Evolutionary conservation across 2,113 vertebrate genomes (phyloP).

Genomic region (Anguilla japonica): DNA sequence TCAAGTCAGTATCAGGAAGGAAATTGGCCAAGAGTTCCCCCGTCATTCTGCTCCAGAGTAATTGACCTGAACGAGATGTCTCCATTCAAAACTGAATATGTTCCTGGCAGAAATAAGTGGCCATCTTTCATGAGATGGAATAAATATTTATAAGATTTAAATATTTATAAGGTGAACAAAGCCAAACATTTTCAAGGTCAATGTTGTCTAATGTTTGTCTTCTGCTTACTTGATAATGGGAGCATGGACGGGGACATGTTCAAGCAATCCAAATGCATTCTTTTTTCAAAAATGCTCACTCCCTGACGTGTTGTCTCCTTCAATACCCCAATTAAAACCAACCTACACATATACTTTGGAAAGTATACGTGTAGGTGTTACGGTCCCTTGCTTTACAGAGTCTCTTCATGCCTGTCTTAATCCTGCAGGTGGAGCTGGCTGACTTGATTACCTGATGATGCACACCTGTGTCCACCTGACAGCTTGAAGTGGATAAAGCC

Average conservation of each 20-base stretch:
- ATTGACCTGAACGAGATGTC: neutral
- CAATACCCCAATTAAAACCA: neutral
- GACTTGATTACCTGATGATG: too few relatives aligned
- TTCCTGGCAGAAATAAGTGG: neutral
- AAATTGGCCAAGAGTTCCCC: neutral
- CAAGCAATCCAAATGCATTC: neutral
- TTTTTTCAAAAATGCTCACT: neutral
- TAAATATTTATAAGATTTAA: neutral
- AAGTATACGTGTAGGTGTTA: neutral
- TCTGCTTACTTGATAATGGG: neutral
- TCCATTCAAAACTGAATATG: neutral
- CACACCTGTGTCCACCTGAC: too few relatives aligned
- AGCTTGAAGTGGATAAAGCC: too few relatives aligned
- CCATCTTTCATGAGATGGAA: neutral
- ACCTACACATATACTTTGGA: too few relatives aligned
- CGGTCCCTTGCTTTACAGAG: too few relatives aligned
- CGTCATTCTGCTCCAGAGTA: neutral
- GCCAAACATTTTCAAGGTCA: neutral
- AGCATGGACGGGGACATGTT: neutral
- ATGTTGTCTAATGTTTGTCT: neutral
- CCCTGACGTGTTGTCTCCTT: neutral
- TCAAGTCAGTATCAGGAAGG: neutral
- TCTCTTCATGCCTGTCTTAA: too few relatives aligned
- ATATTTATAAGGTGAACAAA: neutral
- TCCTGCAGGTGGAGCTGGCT: too few relatives aligned